These are phyloP conservation scores for Camelus dromedarius DNA, from an alignment of 2,113 vertebrate species.

Conservation along the genomic window DNA sequence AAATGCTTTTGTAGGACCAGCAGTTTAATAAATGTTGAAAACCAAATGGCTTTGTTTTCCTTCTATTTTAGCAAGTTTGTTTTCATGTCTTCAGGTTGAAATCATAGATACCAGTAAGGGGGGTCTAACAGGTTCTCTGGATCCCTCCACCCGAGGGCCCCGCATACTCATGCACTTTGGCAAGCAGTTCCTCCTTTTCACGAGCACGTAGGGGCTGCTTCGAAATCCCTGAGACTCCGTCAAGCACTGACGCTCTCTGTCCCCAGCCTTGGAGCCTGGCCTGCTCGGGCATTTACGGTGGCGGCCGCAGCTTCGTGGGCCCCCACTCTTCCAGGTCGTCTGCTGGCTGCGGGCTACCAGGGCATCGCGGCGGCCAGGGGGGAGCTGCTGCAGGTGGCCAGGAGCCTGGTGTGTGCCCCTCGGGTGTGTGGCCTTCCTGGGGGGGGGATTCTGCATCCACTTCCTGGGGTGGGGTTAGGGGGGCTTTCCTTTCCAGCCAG, in stretches of 20 bases:
- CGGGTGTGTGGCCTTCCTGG: accelerated
- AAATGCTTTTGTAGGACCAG: not conserved
- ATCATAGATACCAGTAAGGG: not conserved
- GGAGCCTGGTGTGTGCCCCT: slow-evolving; percentile 90
- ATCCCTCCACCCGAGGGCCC: accelerated
- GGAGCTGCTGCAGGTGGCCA: slow-evolving; percentile 94
- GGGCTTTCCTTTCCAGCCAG: not conserved
- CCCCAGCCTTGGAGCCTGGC: slow-evolving; percentile 92
- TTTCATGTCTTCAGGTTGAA: not conserved
- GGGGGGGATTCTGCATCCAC: not conserved
- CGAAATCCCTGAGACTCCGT: too few relatives aligned
- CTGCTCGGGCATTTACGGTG: slow-evolving; percentile 93
- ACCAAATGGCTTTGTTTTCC: not conserved
- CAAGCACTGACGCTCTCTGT: not conserved
- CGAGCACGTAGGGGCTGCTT: accelerated
- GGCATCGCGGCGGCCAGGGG: slow-evolving; percentile 96
- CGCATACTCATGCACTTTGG: not conserved
- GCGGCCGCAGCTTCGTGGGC: slow-evolving; percentile 94
- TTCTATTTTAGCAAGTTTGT: not conserved
- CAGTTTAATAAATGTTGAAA: not conserved
- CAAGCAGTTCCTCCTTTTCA: too few relatives aligned
- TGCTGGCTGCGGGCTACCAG: slow-evolving; percentile 93
- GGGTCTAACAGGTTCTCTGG: not conserved
- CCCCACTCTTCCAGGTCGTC: slow-evolving; percentile 93
- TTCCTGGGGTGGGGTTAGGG: too few relatives aligned